Evolutionary conservation across 2,888 invertebrate genomes (phyloP).

Genomic region (Eulithis prunata): DNA sequence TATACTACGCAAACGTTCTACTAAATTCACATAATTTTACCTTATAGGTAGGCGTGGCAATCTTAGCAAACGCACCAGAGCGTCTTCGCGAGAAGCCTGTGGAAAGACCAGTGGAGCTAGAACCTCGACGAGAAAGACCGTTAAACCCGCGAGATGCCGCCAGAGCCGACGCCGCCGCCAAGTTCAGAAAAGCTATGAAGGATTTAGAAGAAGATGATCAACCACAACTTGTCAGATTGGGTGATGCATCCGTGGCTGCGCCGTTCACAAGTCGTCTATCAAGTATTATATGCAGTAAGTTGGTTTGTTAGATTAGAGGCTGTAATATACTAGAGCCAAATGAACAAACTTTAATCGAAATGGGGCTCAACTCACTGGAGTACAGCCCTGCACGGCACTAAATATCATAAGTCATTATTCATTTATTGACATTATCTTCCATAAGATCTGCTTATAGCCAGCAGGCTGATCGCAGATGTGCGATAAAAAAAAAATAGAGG

Average conservation of each 20-base stretch:
- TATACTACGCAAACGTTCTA: neutral
- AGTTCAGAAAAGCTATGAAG: constrained; percentile 89
- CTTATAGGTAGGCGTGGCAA: constrained; percentile 91
- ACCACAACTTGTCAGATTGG: constrained; percentile 95
- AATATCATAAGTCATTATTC: no score
- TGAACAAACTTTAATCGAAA: no score
- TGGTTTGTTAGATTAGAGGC: neutral
- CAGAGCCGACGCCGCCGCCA: constrained; percentile 68
- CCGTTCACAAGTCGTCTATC: constrained; percentile 99
- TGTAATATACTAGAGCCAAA: no score
- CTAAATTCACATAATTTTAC: neutral
- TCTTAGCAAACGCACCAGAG: constrained; percentile 92
- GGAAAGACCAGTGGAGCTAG: constrained; percentile 87
- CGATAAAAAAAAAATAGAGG: no score
- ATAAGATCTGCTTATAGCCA: no score
- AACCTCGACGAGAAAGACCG: constrained; percentile 65
- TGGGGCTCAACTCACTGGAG: no score
- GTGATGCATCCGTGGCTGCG: constrained; percentile 99
- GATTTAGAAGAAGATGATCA: constrained; percentile 95
- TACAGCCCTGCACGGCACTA: no score
- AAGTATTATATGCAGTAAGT: constrained; percentile 96
- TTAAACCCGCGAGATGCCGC: constrained; percentile 59
- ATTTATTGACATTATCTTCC: no score
- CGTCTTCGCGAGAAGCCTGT: constrained; percentile 64
- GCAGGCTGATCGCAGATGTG: no score